Evolutionary conservation across 1,140 invertebrate genomes (phyloP), one percentile per base, ranked within the genome.

Genomic region (Physella acuta): DNA sequence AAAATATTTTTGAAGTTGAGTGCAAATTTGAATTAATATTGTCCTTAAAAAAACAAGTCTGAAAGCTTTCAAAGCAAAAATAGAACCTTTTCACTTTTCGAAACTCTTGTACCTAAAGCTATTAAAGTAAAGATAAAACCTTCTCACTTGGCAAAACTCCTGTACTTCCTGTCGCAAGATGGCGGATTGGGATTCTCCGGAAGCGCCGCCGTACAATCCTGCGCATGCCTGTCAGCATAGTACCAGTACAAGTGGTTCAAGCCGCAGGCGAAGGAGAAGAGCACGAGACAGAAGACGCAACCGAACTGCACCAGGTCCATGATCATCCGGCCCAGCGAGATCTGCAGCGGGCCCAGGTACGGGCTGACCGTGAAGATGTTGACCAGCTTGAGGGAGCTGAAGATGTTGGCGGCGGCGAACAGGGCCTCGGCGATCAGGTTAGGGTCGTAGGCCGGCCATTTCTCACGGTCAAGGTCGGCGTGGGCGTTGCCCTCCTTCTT

Each of bases 311-410:
- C 91, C 59, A 98, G 98, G 84, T 99, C 96, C 88, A 97, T 92
- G 67, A 98, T 94, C 96, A 99, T 98, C 74, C 95, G 88, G 59
- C 82, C 97, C 28, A 98, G 88, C 11, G 94, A 97, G 59, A 99
- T 97, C 88, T 99, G 97, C 65, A 99, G 88, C 69, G 97, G 96
- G 68, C 97, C 97, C 80, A 99, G 87, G 86, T 98, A 94, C 31
- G 97, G 96, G 88, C 98, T 99, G 63, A 99, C 95, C 59, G 96
- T 98, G 87, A 99, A 99, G 85, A 99, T 98, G 88, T 98, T 98
- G 77, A 99, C 96, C 77, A 99, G 88, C 87, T 98, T 99, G 68
- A 99, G 89, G 64, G 95, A 97, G 87, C 94, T 95, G 83, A 97
- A 95, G 76, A 97, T 95, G 90, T 96, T 97, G 71, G 92, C 94